Evolutionary conservation across 2,113 vertebrate species (phyloP).

Genomic region (Mugil cephalus): DNA sequence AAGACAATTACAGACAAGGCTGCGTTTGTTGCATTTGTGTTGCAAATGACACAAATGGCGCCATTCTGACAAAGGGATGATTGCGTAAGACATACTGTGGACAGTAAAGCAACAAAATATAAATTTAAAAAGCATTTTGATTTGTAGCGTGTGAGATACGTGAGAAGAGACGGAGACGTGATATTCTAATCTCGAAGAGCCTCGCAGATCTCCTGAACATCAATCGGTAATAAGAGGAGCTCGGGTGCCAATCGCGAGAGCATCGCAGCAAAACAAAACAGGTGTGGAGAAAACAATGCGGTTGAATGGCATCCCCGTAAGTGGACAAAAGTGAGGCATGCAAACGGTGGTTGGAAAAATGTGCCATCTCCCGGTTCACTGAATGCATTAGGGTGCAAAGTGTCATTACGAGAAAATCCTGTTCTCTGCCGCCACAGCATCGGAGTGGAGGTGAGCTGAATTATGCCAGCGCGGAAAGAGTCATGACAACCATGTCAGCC

Average conservation of each 20-base stretch:
- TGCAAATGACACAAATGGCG: too few species aligned
- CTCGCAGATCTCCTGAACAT: conserved; percentile 53
- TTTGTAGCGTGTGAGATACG: background rate
- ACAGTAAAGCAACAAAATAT: conserved; percentile 5
- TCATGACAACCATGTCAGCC: too few species aligned
- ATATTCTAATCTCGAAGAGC: conserved; percentile 55
- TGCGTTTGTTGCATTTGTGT: too few species aligned
- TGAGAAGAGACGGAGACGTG: conserved; percentile 13
- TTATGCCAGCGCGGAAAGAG: background rate
- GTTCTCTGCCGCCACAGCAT: too few species aligned
- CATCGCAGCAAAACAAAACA: conserved; percentile 14
- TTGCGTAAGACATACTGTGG: too few species aligned
- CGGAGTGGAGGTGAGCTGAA: background rate
- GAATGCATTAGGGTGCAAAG: background rate
- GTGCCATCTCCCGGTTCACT: background rate
- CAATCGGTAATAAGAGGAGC: conserved; percentile 54
- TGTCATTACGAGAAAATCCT: background rate
- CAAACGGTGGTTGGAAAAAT: background rate
- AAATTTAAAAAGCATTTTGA: conserved; percentile 3
- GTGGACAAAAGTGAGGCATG: conserved; percentile 4
- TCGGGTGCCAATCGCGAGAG: conserved; percentile 41
- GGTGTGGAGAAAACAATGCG: background rate
- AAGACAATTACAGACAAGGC: too few species aligned
- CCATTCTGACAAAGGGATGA: too few species aligned
- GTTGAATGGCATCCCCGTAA: background rate